Evolutionary conservation across 2,888 invertebrate species (phyloP), one percentile per base, ranked within the genome.

Genomic region (Doris montereyensis): DNA sequence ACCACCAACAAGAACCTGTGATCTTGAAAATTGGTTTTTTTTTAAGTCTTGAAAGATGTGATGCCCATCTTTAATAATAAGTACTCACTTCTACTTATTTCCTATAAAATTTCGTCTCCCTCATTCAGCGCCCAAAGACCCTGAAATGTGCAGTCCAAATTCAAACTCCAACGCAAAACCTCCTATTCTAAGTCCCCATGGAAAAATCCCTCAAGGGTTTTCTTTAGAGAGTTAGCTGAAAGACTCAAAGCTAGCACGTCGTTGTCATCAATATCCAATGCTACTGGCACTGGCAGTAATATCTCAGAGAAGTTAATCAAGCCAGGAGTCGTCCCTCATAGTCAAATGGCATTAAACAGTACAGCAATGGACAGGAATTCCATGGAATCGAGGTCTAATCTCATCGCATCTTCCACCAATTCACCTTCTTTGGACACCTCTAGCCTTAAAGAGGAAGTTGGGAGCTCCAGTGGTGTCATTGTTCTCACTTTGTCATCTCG

Each of bases 381-480:
- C 52, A 41, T 41, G 52, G 52, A 41, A 41, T 41, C 52, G 8
- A 41, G 26, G 76, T 84, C 73, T 81, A 82, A 71, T 81, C 81
- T 21, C 80, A 83, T 83, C 80, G 82, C 26, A 78, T 83, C 32
- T 76, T 83, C 82, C 76, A 82, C 75, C 76, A n/a, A n/a, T n/a
- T 68, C 83, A 76, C 30, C 82, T 77, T 24, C 73, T 77, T 34
- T 73, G 78, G 67, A 81, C 78, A 79, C 81, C 79, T 52, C 62
- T 60, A 58, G 76, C 77, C 35, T 82, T 81, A 58, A 83, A 79
- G 79, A 82, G 75, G 70, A 80, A 73, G 58, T 81, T 81, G 32
- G 78, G 81, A 67, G 81, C 77, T 13, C 81, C 81, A 77, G 82
- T 81, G 76, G 83, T 77, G 32, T 83, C 78, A 75, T 79, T 52